Conservation (phyloP, 2,888 invertebrate species). For the Agrotis segetum region DNA sequence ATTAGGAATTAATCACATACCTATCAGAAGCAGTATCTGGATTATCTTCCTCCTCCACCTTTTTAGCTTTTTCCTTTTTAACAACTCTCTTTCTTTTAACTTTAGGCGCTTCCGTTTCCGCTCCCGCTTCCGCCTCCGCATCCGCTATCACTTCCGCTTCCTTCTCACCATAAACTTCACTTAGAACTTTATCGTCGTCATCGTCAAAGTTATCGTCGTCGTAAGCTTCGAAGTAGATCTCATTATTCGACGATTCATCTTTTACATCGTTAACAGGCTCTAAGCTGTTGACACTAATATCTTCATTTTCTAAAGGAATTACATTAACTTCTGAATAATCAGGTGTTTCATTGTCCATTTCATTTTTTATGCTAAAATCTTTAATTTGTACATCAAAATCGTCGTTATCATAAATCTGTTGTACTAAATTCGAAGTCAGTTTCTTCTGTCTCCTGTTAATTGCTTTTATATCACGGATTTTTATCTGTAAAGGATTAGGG, state of each 20-base stretch:
- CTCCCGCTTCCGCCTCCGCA: no score
- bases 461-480: conserved; percentile 76
- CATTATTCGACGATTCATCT: conserved; percentile 71
- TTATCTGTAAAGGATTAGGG: conserved; percentile 71
- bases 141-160: conserved; percentile 33
- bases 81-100: conserved; percentile 54
- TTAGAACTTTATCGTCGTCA: conserved; percentile 77
- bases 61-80: conserved; percentile 60
- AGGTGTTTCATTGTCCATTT: conserved; percentile 50
- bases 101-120: no score
- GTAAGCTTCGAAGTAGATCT: conserved; percentile 79
- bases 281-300: conserved; percentile 26
- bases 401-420: conserved; percentile 70
- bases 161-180: conserved; percentile 74
- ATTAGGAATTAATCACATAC: conserved; percentile 63
- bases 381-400: conserved; percentile 70
- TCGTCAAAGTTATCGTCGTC: conserved; percentile 74
- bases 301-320: not conserved
- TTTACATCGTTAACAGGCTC: conserved; percentile 69
- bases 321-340: no score
- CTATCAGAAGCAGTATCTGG: conserved; percentile 76
- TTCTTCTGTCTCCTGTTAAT: conserved; percentile 71
- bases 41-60: conserved; percentile 65
- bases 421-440: conserved; percentile 69
- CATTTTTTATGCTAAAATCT: conserved; percentile 59